Evolutionary conservation across 2,888 invertebrate species (phyloP), one percentile per base, ranked within the genome.

Genomic region (Ctena decussata): DNA sequence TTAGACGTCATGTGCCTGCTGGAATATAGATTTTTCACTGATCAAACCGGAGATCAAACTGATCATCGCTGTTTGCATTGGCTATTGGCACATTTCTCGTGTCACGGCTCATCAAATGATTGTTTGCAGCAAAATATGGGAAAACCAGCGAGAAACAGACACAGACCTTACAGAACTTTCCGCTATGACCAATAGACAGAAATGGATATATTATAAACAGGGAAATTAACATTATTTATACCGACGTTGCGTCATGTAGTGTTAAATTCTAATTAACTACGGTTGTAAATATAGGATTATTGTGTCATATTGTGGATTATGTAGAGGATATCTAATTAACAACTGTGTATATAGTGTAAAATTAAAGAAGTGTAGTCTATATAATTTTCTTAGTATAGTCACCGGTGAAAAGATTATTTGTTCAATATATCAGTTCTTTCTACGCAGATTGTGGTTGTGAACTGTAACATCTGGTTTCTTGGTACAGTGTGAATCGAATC

Each of bases 331-430:
- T 35, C 15, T 18, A 15, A 65, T 15, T 65, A 65, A 65, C 8
- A 1, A 12, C 18, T 35, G 65, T 65, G 65, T 65, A 65, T 18
- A 65, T 65, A 65, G 65, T 65, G 65, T 65, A 65, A 65, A 65
- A 65, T 65, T 65, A 11, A n/a, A 32, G 6, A 65, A 65, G 65
- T 65, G 65, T 65, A 65, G 65, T 65, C 32, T 12, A 35, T 65
- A 35, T 65, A 32, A 5, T 65, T 35, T 65, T n/a, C 35, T 32
- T 65, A 8, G 32, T 27, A 60, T 60, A 6, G 8, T 35, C 32
- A 32, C 65, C 11, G 6, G 12, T 35, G 35, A 35, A 35, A 27
- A 35, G 65, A n/a, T n/a, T n/a, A n/a, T n/a, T n/a, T n/a, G n/a
- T n/a, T n/a, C n/a, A n/a, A n/a, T n/a, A n/a, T n/a, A n/a, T n/a